A percentile compares a stretch with the other conserved stretches of the same genome.
Evolutionary conservation across 2,888 invertebrate genomes (phyloP).

Genomic region (Mongoloraphidia duomilia): DNA sequence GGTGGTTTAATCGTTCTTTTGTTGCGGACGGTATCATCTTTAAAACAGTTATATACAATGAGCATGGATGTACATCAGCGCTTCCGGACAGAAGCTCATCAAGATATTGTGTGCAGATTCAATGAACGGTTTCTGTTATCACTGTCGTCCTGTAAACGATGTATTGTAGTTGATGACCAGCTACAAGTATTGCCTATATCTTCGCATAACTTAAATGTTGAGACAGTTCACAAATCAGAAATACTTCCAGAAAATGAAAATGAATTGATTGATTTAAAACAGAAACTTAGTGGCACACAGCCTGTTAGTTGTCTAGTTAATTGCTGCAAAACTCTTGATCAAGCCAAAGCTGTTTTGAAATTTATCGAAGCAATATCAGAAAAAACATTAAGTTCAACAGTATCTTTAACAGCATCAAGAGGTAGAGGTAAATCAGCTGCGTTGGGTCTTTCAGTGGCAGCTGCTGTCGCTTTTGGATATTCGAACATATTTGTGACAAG

Average conservation of each 20-base stretch:
- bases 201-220: slow-evolving; percentile 70
- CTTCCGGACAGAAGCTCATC: slow-evolving; percentile 88
- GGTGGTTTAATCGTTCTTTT: slow-evolving; percentile 75
- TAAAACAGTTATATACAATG: slow-evolving; percentile 90
- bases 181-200: slow-evolving; percentile 85
- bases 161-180: slow-evolving; percentile 89
- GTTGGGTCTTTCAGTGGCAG: slow-evolving; percentile 81
- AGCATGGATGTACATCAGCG: slow-evolving; percentile 97
- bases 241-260: slow-evolving; percentile 34
- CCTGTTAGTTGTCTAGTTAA: slow-evolving; percentile 81
- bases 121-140: slow-evolving; percentile 93
- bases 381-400: slow-evolving; percentile 74
- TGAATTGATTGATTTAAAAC: slow-evolving; percentile 61
- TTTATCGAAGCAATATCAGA: slow-evolving; percentile 93
- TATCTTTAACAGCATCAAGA: slow-evolving; percentile 89
- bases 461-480: slow-evolving; percentile 63
- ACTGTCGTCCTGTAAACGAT: slow-evolving; percentile 71
- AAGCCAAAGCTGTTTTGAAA: slow-evolving; percentile 81
- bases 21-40: slow-evolving; percentile 68
- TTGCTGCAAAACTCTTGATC: slow-evolving; percentile 84
- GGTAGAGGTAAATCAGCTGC: slow-evolving; percentile 98
- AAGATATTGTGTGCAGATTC: slow-evolving; percentile 82
- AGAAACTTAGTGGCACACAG: slow-evolving; percentile 76
- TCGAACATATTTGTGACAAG: slow-evolving; percentile 95
- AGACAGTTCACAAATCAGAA: slow-evolving; percentile 45